phyloP scores from a whole-genome alignment of 2,888 invertebrate genomes.

The Sympetrum striolatum region DNA sequence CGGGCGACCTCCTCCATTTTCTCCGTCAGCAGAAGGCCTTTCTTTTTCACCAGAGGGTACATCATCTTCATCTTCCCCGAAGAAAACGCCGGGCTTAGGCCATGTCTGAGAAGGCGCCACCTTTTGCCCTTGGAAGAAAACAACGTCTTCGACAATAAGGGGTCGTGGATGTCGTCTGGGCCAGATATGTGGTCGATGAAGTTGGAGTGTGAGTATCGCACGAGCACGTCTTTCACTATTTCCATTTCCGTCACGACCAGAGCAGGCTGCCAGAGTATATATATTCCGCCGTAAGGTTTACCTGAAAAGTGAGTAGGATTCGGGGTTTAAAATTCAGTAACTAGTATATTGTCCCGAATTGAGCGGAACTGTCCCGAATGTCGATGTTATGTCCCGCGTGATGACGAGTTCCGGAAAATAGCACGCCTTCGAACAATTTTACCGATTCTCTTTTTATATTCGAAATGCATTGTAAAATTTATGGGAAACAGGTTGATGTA shows the following conservation, averaged over 20 bases:
- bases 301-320: background rate
- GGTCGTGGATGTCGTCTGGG: constrained; percentile 48
- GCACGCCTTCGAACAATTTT: too few species aligned
- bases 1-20: constrained; percentile 47
- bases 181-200: constrained; percentile 47
- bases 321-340: too few species aligned
- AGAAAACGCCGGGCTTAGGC: constrained; percentile 58
- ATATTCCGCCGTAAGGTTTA: constrained; percentile 35
- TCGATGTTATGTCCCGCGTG: too few species aligned
- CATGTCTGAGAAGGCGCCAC: constrained; percentile 56
- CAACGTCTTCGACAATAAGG: constrained; percentile 53
- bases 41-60: constrained; percentile 53
- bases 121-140: constrained; percentile 54
- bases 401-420: too few species aligned
- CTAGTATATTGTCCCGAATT: too few species aligned
- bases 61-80: constrained; percentile 58
- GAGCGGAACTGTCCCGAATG: too few species aligned
- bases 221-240: constrained; percentile 28
- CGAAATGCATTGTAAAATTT: too few species aligned
- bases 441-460: too few species aligned
- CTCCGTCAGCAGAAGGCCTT: constrained; percentile 51
- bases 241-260: constrained; percentile 43
- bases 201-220: constrained; percentile 44
- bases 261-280: constrained; percentile 4
- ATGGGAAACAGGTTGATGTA: too few species aligned